phyloP scores from a whole-genome alignment of 2,113 vertebrate genomes.

The Hydropotes inermis region DNA sequence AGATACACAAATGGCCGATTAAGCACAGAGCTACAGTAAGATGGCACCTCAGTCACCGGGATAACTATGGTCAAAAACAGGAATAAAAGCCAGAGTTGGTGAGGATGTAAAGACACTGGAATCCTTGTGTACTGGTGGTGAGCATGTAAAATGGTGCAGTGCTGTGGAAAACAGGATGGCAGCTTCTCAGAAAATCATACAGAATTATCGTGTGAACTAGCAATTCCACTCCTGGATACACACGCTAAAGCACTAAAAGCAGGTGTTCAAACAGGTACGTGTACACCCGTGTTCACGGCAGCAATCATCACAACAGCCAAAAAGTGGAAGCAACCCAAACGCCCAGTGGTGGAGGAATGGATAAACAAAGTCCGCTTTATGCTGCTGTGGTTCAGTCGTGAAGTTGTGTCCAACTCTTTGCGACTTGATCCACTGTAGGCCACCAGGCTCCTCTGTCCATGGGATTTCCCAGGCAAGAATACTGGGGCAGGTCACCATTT shows the following conservation, averaged over 20 bases:
- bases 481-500: neutral
- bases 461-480: neutral
- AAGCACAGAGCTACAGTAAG: neutral
- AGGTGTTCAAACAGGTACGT: rapidly evolving
- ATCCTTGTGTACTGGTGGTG: rapidly evolving
- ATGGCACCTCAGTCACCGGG: neutral
- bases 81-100: rapidly evolving
- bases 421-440: neutral
- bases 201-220: rapidly evolving
- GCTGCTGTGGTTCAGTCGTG: neutral
- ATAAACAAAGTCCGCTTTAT: rapidly evolving
- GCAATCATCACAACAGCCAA: rapidly evolving
- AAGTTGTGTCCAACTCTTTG: neutral
- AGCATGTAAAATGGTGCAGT: rapidly evolving
- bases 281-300: rapidly evolving
- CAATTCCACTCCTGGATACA: rapidly evolving
- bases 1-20: rapidly evolving
- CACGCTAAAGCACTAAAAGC: rapidly evolving
- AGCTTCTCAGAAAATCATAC: rapidly evolving
- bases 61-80: rapidly evolving
- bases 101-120: neutral
- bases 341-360: rapidly evolving
- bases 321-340: rapidly evolving
- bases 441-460: neutral
- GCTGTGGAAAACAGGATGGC: rapidly evolving